Evolutionary conservation across 2,888 invertebrate genomes (phyloP).

Genomic region (Eustalomyia histrio): DNA sequence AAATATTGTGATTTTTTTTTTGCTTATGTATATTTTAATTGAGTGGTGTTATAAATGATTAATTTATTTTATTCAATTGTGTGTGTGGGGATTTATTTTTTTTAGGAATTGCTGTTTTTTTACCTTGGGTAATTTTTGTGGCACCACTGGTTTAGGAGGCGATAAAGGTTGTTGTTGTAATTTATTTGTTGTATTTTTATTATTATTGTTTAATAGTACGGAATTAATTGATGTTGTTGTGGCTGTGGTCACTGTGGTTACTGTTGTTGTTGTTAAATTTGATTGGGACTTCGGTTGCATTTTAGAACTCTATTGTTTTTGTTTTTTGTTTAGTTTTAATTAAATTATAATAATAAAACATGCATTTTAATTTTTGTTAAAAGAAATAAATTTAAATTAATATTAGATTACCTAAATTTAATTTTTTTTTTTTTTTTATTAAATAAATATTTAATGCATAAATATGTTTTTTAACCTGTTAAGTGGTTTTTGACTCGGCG

Average conservation of each 20-base stretch:
- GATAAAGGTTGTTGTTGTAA: conserved; percentile 79
- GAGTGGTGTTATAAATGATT: conserved; percentile 45
- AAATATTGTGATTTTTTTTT: conserved; percentile 4
- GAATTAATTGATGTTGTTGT: conserved; percentile 68
- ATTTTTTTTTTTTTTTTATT: too few relatives aligned
- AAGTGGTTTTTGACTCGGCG: too few relatives aligned
- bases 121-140: conserved; percentile 79
- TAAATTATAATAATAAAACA: conserved; percentile 58
- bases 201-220: conserved; percentile 55
- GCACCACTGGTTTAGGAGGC: conserved; percentile 79
- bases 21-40: conserved; percentile 38
- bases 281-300: conserved; percentile 68
- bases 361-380: conserved; percentile 50
- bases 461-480: too few relatives aligned
- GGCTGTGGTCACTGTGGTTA: conserved; percentile 65
- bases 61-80: conserved; percentile 15
- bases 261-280: conserved; percentile 58
- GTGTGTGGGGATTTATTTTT: conserved; percentile 14
- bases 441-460: too few relatives aligned
- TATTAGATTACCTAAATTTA: too few relatives aligned
- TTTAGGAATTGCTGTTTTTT: conserved; percentile 61
- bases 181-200: conserved; percentile 67
- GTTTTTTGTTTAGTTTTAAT: conserved; percentile 42
- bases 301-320: conserved; percentile 63
- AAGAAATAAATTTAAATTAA: background rate